These are phyloP conservation scores for Stichodactyla helianthus DNA, from an alignment of 64 coral and sea anemone genomes.

Conservation along the genomic window DNA sequence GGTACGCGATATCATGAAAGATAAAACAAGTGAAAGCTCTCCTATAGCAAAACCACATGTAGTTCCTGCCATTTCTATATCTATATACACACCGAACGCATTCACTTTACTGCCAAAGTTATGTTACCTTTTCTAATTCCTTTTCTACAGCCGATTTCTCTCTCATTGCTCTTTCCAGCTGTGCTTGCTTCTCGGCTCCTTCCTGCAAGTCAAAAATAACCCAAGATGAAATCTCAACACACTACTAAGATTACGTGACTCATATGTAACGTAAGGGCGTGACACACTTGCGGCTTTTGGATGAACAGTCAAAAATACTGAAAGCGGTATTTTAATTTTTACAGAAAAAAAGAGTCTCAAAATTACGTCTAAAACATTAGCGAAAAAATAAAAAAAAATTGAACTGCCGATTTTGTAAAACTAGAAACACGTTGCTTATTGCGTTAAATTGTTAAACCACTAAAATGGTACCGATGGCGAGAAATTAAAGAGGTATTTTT, in stretches of 20 bases:
- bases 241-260: not conserved
- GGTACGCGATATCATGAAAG: too few relatives aligned
- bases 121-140: conserved; percentile 85
- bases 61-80: too few relatives aligned
- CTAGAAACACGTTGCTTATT: not conserved
- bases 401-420: too few relatives aligned
- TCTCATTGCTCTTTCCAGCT: conserved; percentile 76
- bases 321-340: not conserved
- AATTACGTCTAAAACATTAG: not conserved
- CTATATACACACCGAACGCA: not conserved
- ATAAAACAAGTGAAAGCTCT: too few relatives aligned
- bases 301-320: not conserved
- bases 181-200: conserved; percentile 95
- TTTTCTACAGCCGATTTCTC: conserved; percentile 92
- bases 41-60: too few relatives aligned
- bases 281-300: not conserved
- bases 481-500: not conserved
- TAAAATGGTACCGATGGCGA: not conserved
- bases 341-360: not conserved
- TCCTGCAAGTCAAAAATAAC: conserved; percentile 35
- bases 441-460: not conserved
- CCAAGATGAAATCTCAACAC: not conserved
- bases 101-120: not conserved
- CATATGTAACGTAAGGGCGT: not conserved
- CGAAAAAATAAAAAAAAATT: not conserved